Evolutionary conservation across 2,797 vertebrate genomes (phyloP), one percentile per base, ranked within the genome.

Genomic region (Acanthurus leucopareius): DNA sequence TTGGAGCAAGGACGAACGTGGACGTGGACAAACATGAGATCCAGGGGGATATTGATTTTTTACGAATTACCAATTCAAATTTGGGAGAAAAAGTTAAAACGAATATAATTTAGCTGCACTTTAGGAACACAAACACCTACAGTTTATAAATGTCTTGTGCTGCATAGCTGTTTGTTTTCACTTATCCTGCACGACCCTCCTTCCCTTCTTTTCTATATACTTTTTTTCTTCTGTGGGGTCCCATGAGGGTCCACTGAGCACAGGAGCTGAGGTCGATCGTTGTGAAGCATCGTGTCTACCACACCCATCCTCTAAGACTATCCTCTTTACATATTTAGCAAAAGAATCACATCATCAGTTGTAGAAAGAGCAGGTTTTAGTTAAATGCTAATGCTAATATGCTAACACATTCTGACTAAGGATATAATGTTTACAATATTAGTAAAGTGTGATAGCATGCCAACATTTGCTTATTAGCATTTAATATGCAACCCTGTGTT

Each of bases 261-360:
- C n/a, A 42, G 32, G 38, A 72, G 71, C 51, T 75, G 42, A 52
- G 62, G 22, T 19, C 25, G 64, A 80, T 75, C 69, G 28, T 32
- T 32, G 28, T 32, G 28, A 32, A 32, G 28, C 28, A 32, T 62
- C 32, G 11, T 2, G 22, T 47, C 49, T 17, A 51, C 16, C 20
- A 13, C 45, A 49, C 22, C 56, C 47, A 40, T 70, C 28, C 20
- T 19, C 67, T 19, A 49, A 59, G 25, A 53, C 69, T 63, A 25
- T 45, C 73, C 17, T 61, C 13, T 40, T 62, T 69, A 63, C 7
- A 54, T 60, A 57, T 59, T 64, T 22, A 10, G 40, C 0, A 10
- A 42, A 10, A 42, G 10, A 42, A 42, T 42, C 40, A 42, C 11
- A 42, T 13, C 2, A 3, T 10, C 10, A 4, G 11, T 10, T 42